Conservation (phyloP, 2,113 vertebrate genomes). For the Egretta garzetta region DNA sequence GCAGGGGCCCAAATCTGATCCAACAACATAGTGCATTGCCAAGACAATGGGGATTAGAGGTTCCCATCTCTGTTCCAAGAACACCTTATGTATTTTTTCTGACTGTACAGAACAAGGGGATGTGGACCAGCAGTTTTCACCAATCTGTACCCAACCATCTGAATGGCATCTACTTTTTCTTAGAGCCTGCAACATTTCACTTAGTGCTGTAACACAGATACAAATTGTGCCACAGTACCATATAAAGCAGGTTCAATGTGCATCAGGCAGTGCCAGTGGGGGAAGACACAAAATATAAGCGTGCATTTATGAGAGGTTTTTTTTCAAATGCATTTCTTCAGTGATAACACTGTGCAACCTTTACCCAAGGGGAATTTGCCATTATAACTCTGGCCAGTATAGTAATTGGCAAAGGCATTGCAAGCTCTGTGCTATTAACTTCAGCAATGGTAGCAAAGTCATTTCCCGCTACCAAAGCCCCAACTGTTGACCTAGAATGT, state of each 20-base stretch:
- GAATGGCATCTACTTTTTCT: not conserved
- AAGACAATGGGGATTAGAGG: not conserved
- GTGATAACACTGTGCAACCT: not conserved
- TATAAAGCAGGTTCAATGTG: not conserved
- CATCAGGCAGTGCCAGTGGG: not conserved
- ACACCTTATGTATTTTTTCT: not conserved
- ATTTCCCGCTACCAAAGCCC: not conserved
- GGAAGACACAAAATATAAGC: not conserved
- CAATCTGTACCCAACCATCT: not conserved
- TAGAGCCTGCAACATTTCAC: not conserved
- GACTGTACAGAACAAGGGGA: not conserved
- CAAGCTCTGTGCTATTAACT: not conserved
- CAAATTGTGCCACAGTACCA: not conserved
- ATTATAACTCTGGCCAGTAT: not conserved
- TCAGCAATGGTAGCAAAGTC: not conserved
- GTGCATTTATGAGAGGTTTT: not conserved
- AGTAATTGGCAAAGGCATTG: not conserved
- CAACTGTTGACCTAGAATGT: not conserved
- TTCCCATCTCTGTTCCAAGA: not conserved
- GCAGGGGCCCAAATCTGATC: not conserved
- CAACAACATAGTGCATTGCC: not conserved
- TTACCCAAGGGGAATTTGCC: not conserved
- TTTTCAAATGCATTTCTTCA: not conserved
- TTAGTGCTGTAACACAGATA: not conserved
- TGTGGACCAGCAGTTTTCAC: not conserved